Conservation (phyloP, 2,888 invertebrate genomes). For the Eupelmus urozonus region DNA sequence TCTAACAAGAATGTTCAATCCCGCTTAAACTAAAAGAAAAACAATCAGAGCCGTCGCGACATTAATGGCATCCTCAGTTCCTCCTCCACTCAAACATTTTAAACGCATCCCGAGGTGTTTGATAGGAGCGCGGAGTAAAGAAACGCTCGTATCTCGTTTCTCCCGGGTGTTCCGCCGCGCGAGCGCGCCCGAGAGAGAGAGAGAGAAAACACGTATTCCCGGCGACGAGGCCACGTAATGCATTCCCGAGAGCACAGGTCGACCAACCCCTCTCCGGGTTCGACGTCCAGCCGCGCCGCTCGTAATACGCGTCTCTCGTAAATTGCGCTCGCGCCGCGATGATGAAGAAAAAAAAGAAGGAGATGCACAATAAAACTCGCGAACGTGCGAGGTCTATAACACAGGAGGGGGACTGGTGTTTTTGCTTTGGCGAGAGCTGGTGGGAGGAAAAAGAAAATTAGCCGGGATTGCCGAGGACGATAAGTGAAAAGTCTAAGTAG, state of each 20-base stretch:
- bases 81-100: conserved; percentile 14
- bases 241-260: conserved; percentile 49
- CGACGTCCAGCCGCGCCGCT: conserved; percentile 33
- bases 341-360: conserved; percentile 39
- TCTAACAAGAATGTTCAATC: no score
- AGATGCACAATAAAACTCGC: conserved; percentile 6
- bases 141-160: conserved; percentile 32
- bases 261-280: conserved; percentile 54
- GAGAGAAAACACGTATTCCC: not conserved
- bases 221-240: conserved; percentile 47
- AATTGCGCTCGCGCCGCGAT: conserved; percentile 43
- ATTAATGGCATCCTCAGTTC: conserved; percentile 25
- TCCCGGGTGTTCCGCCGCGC: conserved; percentile 26
- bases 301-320: conserved; percentile 50
- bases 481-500: conserved; percentile 35
- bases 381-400: conserved; percentile 7
- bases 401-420: conserved; percentile 1
- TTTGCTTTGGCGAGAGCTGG: conserved; percentile 17
- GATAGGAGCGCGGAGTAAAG: conserved; percentile 35
- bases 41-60: conserved; percentile 10
- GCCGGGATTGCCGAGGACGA: conserved; percentile 18
- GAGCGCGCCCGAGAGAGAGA: not conserved
- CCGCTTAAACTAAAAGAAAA: no score
- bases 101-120: conserved; percentile 36
- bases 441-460: conserved; percentile 33